Evolutionary conservation across 2,888 invertebrate species (phyloP).

Genomic region (Julus scandinavius): DNA sequence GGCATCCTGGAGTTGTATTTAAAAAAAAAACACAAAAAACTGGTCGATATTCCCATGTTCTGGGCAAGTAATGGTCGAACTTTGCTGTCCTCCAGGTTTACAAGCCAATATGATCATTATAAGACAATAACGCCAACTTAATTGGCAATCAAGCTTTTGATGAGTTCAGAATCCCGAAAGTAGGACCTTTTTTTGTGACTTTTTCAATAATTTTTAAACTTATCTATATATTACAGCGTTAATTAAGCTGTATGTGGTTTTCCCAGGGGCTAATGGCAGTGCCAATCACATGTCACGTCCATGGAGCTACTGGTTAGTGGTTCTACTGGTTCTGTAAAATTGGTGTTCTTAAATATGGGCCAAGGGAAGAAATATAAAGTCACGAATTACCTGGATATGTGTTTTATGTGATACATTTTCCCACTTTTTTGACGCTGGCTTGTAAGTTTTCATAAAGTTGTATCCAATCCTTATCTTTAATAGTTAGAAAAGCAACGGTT

Average conservation of each 20-base stretch:
- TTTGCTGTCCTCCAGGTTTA: background rate
- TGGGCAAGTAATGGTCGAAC: background rate
- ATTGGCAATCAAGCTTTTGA: background rate
- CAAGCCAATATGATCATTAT: background rate
- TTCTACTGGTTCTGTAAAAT: background rate
- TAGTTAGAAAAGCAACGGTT: background rate
- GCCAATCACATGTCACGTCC: background rate
- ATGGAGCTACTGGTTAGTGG: background rate
- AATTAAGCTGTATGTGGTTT: background rate
- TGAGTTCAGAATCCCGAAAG: background rate
- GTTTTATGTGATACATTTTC: background rate
- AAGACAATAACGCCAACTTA: background rate
- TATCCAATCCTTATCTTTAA: conserved; percentile 4
- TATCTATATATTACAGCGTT: background rate
- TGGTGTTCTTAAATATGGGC: background rate
- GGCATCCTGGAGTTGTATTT: background rate
- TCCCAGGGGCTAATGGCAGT: background rate
- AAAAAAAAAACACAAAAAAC: background rate
- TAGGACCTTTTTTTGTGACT: background rate
- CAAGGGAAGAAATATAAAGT: background rate
- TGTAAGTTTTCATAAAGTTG: background rate
- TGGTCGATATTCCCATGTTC: conserved; percentile 1
- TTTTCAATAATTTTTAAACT: background rate
- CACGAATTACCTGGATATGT: background rate
- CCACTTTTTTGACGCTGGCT: background rate